Base-by-base conservation (phyloP, 2,888 invertebrate species). In the Xylota segnis region DNA sequence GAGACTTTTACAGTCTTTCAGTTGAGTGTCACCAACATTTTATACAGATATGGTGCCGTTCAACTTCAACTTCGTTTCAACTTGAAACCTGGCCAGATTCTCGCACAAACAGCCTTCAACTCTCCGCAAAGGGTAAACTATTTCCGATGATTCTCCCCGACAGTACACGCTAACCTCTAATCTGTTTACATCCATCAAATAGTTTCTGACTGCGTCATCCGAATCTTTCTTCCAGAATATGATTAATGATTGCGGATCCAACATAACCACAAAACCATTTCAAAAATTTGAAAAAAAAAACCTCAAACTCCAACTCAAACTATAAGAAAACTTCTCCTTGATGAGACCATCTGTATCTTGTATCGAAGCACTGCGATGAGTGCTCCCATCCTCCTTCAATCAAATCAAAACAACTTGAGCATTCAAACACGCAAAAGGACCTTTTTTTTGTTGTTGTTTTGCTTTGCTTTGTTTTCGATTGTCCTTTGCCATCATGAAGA, bases 351-450 rank as follows among this genome's bases (percentile, higher is more conserved):
- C n/a, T 43, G 14, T 14, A 43, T 43, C 43, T n/a, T 14, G 43
- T 43, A 14, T 43, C 43, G 14, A 14, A 40, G 40, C n/a, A 40
- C 9, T 10, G 6, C n/a, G 3, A 43, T 6, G 14, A 14, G 14
- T 43, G 14, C 0, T 2, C 43, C 12, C 43, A 43, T 5, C 14
- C 43, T 14, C 14, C 14, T 6, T 32, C 52, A 12, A n/a, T 29
- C 52, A 29, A 29, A 54, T 27, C 6, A 61, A 61, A 61, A 43
- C 61, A 43, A 61, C 23, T 58, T 12, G 9, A 23, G 5, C 58
- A 37, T 18, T 37, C 18, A 58, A 40, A 27, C 9, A 27, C 27
- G 9, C 9, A 45, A 61, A 29, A 18, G 10, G 27, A 43, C 29
- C 47, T 27, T 9, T 52, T 23, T 3, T 23, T 23, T 23, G 1